Evolutionary conservation across 1,140 invertebrate genomes (phyloP), one percentile per base, ranked within the genome.

Genomic region (Drosophila kanapiae): DNA sequence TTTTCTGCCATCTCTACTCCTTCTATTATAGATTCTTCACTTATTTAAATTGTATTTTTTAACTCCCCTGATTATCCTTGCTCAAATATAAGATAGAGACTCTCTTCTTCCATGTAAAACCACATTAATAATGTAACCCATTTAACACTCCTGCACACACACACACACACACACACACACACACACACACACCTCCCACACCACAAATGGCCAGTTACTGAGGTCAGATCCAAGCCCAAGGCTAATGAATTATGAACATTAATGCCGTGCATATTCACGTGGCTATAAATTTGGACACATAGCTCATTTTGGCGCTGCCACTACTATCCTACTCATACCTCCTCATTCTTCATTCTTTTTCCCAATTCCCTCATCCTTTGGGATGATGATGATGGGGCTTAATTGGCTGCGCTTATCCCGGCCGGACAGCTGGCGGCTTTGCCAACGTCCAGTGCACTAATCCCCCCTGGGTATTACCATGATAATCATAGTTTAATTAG

Each of bases 401-500:
- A 57, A 70, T 59, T 60, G 54, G 29, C 54, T 64, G 54, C 33
- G 49, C 60, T 63, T 59, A 59, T 63, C 27, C 27, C 16, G 13
- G 4, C n/a, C 53, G 23, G 31, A 27, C 49, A 58, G 33, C 60
- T n/a, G 33, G 37, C 8, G n/a, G n/a, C 8, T 40, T 29, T 42
- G 18, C 31, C 16, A 37, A 29, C 33, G 31, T 14, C 23, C 48
- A 31, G 16, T 14, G 42, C 51, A 42, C 43, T 69, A 74, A 64
- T 65, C 70, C 70, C 54, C 38, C 43, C 43, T 27, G 38, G 35
- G 54, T 48, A 54, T 43, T 75, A 48, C 59, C 48, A 16, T 16
- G 10, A 45, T 69, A 40, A 58, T 69, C 56, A 69, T 48, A 56
- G 64, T 78, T 78, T 61, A 78, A 77, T 78, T 78, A 69, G 54